Evolutionary conservation across 2,113 vertebrate species (phyloP), one percentile per base, ranked within the genome.

Genomic region (Psittacus erithacus): DNA sequence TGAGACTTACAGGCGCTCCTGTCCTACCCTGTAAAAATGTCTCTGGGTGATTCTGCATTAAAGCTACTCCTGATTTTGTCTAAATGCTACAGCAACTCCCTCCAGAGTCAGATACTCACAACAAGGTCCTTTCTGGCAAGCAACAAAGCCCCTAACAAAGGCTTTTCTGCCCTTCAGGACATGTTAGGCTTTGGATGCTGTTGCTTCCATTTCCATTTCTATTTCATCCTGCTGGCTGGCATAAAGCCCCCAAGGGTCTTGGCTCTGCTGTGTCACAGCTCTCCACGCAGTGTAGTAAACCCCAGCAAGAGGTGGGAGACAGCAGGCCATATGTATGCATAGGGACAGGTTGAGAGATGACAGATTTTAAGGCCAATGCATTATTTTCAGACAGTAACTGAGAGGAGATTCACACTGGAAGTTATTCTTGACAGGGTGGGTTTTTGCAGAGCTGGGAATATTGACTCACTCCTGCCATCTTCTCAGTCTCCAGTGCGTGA

Each of bases 381-480:
- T 74, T 94, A 76, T 88, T 93, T 92, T 57, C 73, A 86, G 86
- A 55, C 68, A 71, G 76, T 63, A 86, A 41, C 55, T 86, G 79
- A 29, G 52, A 70, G 39, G 28, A 87, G 38, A 73, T 39, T 92
- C 49, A 38, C 49, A 62, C 71, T 60, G 52, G 22, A 70, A 68
- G 69, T 68, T 83, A 75, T 43, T 93, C 73, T 60, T 63, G 63
- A 86, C 85, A 69, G 67, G 62, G 28, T 80, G 62, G 62, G 22
- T 74, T 82, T 88, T 86, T 87, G 68, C n/a, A n/a, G 59, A 76
- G 64, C 60, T 33, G 64, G 55, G 83, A 96, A 71, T 77, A 68
- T 57, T 94, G 91, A 94, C 60, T 96, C 95, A 92, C 38, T 78
- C 60, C 50, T 77, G 53, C 33, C 38, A 4, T 92, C 68, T 68